A percentile compares a stretch with the other conserved stretches of the same genome.
Conservation (phyloP, 2,888 invertebrate genomes). For the Eudasyphora cyanicolor region DNA sequence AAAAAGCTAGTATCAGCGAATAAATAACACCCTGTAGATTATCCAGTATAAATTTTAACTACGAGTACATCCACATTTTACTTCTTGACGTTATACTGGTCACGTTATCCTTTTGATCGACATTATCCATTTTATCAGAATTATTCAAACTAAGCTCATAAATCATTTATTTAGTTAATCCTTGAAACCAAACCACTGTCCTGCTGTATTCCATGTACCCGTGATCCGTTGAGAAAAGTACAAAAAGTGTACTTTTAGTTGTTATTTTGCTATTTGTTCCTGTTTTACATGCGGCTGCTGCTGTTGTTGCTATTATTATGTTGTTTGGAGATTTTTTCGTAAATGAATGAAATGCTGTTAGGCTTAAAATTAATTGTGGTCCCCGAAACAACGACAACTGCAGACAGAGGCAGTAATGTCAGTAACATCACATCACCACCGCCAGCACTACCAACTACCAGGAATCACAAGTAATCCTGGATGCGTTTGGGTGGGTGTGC, state of each 20-base stretch:
- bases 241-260: constrained; percentile 32
- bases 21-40: too few relatives aligned
- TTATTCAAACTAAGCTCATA: too few relatives aligned
- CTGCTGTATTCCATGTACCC: not conserved
- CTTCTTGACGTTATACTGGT: too few relatives aligned
- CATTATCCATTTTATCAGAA: too few relatives aligned
- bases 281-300: not conserved
- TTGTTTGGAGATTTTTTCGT: constrained; percentile 28
- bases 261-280: constrained; percentile 22
- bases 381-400: not conserved
- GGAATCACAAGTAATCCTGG: not conserved
- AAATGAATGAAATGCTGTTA: constrained; percentile 54
- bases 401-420: not conserved
- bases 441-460: not conserved
- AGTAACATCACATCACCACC: constrained; percentile 12
- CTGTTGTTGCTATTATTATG: not conserved
- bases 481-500: not conserved
- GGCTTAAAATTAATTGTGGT: constrained; percentile 60
- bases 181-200: not conserved
- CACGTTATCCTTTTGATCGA: too few relatives aligned
- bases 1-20: too few relatives aligned
- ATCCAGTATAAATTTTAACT: too few relatives aligned
- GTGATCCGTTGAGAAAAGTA: not conserved
- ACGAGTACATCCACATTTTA: too few relatives aligned
- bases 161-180: not conserved